phyloP scores from a whole-genome alignment of 2,113 vertebrate species.

The Microtus richardsoni region DNA sequence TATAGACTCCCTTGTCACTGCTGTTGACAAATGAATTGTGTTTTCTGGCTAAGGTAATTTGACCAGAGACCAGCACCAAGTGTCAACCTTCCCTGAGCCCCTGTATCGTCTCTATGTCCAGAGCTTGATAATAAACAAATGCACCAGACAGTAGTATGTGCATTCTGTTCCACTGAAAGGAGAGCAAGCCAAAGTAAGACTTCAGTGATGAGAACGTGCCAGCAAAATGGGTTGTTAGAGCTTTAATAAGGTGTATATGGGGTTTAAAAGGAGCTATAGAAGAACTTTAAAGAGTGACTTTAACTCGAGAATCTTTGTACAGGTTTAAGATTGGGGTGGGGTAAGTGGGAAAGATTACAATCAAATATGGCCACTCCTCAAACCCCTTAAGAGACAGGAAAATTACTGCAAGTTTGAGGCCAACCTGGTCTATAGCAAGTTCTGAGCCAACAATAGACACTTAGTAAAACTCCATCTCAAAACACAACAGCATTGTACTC shows the following conservation, averaged over 20 bases:
- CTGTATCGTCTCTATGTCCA: neutral
- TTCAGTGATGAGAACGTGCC: neutral
- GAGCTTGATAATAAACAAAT: neutral
- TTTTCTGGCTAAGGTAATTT: neutral
- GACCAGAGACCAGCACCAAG: neutral
- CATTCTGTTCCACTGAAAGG: neutral
- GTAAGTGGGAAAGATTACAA: neutral
- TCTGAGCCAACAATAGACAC: neutral
- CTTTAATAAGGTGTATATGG: neutral
- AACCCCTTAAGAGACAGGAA: neutral
- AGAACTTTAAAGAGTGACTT: neutral
- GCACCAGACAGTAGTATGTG: accelerated
- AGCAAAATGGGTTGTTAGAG: accelerated
- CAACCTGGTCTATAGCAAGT: neutral
- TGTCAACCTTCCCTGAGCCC: accelerated
- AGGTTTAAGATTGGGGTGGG: no score
- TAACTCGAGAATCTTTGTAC: neutral
- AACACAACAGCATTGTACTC: neutral
- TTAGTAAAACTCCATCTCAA: neutral
- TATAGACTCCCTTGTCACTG: neutral
- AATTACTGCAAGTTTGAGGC: neutral
- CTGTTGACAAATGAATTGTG: neutral
- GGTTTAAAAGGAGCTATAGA: no score
- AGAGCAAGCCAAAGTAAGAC: neutral
- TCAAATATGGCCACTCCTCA: neutral